Conservation (phyloP, 2,113 vertebrate genomes). For the Acrocephalus kingi region DNA sequence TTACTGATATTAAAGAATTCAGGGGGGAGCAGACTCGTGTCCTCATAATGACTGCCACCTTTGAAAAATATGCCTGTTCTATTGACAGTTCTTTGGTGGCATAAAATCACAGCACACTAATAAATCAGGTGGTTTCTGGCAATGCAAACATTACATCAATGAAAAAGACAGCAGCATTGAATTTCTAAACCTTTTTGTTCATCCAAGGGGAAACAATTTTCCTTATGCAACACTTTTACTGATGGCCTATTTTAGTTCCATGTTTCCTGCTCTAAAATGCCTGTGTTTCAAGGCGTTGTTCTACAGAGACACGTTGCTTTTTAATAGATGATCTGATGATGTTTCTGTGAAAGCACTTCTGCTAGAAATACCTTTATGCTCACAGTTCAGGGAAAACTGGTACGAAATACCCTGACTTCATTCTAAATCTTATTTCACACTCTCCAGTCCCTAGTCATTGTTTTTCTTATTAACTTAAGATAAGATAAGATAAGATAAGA, state of each 20-base stretch:
- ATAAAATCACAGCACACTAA: background rate
- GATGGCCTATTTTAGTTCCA: background rate
- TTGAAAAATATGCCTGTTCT: background rate
- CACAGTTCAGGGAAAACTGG: background rate
- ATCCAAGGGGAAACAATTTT: background rate
- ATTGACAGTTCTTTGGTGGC: background rate
- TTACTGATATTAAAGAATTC: background rate
- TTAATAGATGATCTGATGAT: background rate
- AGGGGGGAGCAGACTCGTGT: fast-evolving
- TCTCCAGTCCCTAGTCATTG: background rate
- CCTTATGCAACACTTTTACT: background rate
- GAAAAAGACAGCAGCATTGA: background rate
- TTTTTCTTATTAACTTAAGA: slow-evolving; percentile 27
- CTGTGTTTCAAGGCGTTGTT: background rate
- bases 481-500: background rate
- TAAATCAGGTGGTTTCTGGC: background rate
- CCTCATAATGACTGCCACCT: background rate
- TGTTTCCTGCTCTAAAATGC: background rate
- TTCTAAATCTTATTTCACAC: slow-evolving; percentile 18
- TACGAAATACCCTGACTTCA: background rate
- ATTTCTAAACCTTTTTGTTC: background rate
- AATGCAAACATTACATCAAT: background rate
- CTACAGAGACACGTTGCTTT: background rate
- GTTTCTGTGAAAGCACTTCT: background rate
- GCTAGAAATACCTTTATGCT: background rate